Percentiles rank a stretch among this genome's conserved stretches.
Conservation (phyloP, 2,113 vertebrate species). For the Solenodon paradoxus region DNA sequence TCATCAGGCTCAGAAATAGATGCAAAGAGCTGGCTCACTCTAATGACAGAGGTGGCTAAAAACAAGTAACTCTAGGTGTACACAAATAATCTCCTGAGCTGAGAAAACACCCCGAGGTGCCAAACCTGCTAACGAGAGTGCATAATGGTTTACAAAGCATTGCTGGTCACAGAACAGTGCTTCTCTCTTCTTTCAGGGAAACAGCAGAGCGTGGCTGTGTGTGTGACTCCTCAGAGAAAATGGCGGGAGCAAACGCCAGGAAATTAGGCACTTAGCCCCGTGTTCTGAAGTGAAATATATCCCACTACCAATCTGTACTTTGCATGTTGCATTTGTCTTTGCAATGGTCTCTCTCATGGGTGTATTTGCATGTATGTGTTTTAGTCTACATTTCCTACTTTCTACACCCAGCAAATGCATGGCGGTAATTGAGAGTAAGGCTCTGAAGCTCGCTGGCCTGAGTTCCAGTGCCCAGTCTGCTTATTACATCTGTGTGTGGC, state of each 20-base stretch:
- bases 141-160: neutral
- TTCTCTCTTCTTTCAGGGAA: neutral
- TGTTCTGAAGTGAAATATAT: neutral
- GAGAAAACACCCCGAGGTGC: neutral
- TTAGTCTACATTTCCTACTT: neutral
- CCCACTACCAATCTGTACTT: neutral
- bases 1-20: neutral
- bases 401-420: neutral
- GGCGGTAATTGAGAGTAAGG: neutral
- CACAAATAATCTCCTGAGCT: neutral
- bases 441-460: neutral
- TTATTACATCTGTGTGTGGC: neutral
- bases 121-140: neutral
- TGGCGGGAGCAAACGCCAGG: neutral
- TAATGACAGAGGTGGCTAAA: neutral
- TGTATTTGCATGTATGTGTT: neutral
- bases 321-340: neutral
- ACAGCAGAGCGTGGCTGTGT: neutral
- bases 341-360: neutral
- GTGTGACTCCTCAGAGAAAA: neutral
- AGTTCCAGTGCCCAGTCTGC: neutral
- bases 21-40: neutral
- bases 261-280: neutral
- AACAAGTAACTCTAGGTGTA: neutral
- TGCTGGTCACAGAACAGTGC: neutral